Evolutionary conservation across 92 coral and sea anemone species (phyloP), one percentile per base, ranked within the genome.

Genomic region (Diadumene lineata): DNA sequence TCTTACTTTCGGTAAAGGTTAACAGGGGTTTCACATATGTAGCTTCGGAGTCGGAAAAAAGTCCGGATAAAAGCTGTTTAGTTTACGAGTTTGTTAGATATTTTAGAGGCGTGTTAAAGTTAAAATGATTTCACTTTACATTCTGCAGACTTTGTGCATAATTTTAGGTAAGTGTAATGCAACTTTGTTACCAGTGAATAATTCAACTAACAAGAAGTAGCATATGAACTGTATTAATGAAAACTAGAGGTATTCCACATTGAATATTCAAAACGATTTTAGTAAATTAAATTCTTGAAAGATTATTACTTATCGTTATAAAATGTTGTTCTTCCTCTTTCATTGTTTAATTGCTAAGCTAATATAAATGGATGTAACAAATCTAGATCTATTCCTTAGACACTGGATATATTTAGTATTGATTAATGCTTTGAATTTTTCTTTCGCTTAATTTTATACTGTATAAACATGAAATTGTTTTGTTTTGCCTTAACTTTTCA

Each of bases 111-210:
- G 68, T 62, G 34, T 62, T 62, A 7, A n/a, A 9, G 64, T 28
- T 62, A 62, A 62, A 3, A 62, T 62, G 68, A 62, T 62, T 62
- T 26, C 64, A 26, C 31, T 22, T 25, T 32, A 58, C 64, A 10
- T 10, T 32, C 15, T 28, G 11, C 68, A 28, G 8, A 15, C n/a
- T 13, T 62, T 29, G 1, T 62, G 68, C 43, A 62, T 62, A 28
- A 23, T 62, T 13, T 16, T 62, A 28, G 68, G 68, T 62, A 62
- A 62, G 68, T 62, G 1, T 13, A 38, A 4, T 6, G 6, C 13
- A 38, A 38, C 48, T 38, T 38, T 38, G 13, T 4, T 38, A 38
- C 6, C 48, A 38, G 13, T 4, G 13, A 38, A 38, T 13, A 13
- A 38, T 4, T 4, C 6, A 38, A 4, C 48, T 38, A 38, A 38